These are phyloP conservation scores for Xenentodon cancila DNA, from an alignment of 2,797 vertebrate species.

Conservation along the genomic window DNA sequence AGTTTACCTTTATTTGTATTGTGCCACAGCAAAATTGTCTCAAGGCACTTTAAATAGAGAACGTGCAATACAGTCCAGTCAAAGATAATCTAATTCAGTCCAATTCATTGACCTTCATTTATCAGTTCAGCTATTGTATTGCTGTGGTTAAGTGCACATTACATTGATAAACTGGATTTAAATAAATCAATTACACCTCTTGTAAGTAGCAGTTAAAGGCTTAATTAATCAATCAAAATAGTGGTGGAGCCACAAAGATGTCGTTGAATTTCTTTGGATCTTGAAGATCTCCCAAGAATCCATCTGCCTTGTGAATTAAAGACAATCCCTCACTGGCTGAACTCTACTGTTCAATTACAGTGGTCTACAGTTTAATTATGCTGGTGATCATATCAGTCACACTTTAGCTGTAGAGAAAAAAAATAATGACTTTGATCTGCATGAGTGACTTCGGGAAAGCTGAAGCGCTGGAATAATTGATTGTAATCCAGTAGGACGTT, in stretches of 20 bases:
- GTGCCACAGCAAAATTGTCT: too few relatives aligned
- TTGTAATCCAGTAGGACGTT: constrained; percentile 21
- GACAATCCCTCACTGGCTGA: neutral
- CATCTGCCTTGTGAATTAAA: constrained; percentile 12
- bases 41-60: too few relatives aligned
- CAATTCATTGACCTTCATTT: too few relatives aligned
- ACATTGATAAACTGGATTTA: too few relatives aligned
- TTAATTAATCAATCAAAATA: neutral
- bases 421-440: constrained; percentile 34
- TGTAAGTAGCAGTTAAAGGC: too few relatives aligned
- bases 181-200: too few relatives aligned
- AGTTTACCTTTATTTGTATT: too few relatives aligned
- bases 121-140: too few relatives aligned
- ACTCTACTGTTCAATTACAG: constrained; percentile 32
- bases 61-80: too few relatives aligned
- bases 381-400: constrained; percentile 31
- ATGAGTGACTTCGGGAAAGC: constrained; percentile 41
- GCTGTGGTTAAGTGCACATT: too few relatives aligned
- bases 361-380: constrained; percentile 29
- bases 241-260: neutral
- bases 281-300: neutral
- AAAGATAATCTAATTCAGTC: too few relatives aligned
- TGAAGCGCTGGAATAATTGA: constrained; percentile 25
- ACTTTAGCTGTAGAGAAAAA: constrained; percentile 4
- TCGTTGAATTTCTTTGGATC: neutral